phyloP scores from a whole-genome alignment of 2,888 invertebrate species.

The Neuroscelio doddi region DNA sequence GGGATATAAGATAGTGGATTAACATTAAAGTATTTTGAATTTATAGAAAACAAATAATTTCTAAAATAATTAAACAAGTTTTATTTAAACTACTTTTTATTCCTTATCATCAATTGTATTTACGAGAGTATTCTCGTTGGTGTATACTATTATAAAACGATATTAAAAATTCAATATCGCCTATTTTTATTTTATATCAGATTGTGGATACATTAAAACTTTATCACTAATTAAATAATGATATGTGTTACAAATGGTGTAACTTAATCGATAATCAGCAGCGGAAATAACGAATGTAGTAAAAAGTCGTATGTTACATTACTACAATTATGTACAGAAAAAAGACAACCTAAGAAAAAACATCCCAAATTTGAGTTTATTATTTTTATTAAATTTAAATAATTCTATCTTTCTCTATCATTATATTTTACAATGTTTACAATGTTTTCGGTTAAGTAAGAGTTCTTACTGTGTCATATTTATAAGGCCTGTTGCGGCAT shows the following conservation, averaged over 20 bases:
- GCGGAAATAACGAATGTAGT: not conserved
- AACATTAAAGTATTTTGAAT: too few species aligned
- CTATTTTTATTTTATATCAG: slow-evolving; percentile 21
- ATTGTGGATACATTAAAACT: slow-evolving; percentile 16
- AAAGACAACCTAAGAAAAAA: too few species aligned
- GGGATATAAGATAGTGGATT: too few species aligned
- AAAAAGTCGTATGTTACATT: too few species aligned
- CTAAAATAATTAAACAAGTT: slow-evolving; percentile 23
- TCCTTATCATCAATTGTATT: slow-evolving; percentile 37
- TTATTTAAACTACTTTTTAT: slow-evolving; percentile 35
- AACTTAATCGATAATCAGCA: slow-evolving; percentile 1
- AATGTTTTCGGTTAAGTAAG: slow-evolving; percentile 17
- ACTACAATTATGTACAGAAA: too few species aligned
- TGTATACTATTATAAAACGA: slow-evolving; percentile 26
- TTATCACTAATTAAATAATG: slow-evolving; percentile 15
- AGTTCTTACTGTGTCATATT: slow-evolving; percentile 19
- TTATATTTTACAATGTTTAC: slow-evolving; percentile 36
- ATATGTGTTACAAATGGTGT: slow-evolving; percentile 3
- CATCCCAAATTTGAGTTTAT: too few species aligned
- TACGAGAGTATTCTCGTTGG: slow-evolving; percentile 25
- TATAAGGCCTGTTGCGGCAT: slow-evolving; percentile 35
- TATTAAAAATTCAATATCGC: slow-evolving; percentile 27
- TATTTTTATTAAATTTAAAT: slow-evolving; percentile 33
- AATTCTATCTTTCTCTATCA: slow-evolving; percentile 28
- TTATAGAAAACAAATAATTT: slow-evolving; percentile 6